Percentiles rank a stretch among this genome's conserved stretches.
These are phyloP conservation scores for Centrocercus urophasianus DNA, from an alignment of 2,113 vertebrate species.

Conservation along the genomic window DNA sequence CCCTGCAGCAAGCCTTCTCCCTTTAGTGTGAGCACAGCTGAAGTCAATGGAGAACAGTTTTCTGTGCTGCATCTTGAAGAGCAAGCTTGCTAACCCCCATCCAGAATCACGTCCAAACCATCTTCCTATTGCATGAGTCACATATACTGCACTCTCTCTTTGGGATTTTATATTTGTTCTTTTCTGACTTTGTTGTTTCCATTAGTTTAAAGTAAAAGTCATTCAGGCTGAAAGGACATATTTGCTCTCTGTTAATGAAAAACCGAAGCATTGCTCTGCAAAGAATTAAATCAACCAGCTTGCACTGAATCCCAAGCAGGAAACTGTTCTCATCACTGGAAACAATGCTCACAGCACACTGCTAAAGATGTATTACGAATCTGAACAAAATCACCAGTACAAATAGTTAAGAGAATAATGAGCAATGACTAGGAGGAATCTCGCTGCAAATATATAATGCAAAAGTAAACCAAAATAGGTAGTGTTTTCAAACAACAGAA, in stretches of 20 bases:
- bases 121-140: accelerated
- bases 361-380: neutral
- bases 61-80: neutral
- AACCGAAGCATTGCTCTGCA: neutral
- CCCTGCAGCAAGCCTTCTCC: neutral
- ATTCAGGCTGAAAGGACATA: conserved; percentile 3
- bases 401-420: neutral
- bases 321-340: neutral
- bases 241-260: conserved; percentile 17
- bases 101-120: neutral
- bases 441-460: neutral
- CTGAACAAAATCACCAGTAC: neutral
- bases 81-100: neutral
- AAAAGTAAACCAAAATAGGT: neutral
- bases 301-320: conserved; percentile 1
- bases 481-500: neutral
- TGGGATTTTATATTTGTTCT: neutral
- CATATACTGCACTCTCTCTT: neutral
- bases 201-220: conserved; percentile 36
- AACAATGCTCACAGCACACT: neutral
- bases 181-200: neutral
- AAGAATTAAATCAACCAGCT: neutral
- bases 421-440: neutral
- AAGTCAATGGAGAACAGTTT: neutral
- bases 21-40: neutral